Percentiles rank a stretch among this genome's conserved stretches.
These are phyloP conservation scores for Dendrolimus pini DNA, from an alignment of 2,888 invertebrate genomes.

Conservation along the genomic window DNA sequence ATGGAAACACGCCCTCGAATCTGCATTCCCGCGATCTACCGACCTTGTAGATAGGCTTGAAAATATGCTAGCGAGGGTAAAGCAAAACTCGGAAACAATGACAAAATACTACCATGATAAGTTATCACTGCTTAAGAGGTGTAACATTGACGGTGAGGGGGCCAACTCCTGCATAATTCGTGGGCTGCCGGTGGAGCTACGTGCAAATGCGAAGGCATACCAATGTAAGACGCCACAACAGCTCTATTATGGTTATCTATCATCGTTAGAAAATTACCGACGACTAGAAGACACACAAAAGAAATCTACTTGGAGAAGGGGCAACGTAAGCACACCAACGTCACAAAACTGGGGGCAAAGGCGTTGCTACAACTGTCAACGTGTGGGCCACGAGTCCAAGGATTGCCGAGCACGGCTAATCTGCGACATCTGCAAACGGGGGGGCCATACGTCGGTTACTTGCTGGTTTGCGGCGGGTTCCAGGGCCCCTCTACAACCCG, in stretches of 20 bases:
- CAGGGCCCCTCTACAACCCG: neutral
- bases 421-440: slow-evolving; percentile 3
- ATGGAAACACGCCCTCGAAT: slow-evolving; percentile 20
- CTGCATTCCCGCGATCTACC: slow-evolving; percentile 18
- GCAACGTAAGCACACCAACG: neutral
- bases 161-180: too few species aligned
- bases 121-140: slow-evolving; percentile 20
- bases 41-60: slow-evolving; percentile 27
- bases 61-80: slow-evolving; percentile 20
- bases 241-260: too few species aligned
- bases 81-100: slow-evolving; percentile 21
- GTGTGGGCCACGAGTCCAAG: slow-evolving; percentile 2
- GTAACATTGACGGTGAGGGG: too few species aligned
- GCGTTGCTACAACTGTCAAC: slow-evolving; percentile 3
- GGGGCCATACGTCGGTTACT: slow-evolving; percentile 2
- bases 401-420: slow-evolving; percentile 5
- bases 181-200: too few species aligned
- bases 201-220: too few species aligned
- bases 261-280: slow-evolving; percentile 16
- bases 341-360: neutral
- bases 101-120: slow-evolving; percentile 27
- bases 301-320: slow-evolving; percentile 6
- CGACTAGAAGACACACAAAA: slow-evolving; percentile 2
- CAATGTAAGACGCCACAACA: too few species aligned
- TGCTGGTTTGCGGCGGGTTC: slow-evolving; percentile 4